Evolutionary conservation across 2,888 invertebrate species (phyloP).

Genomic region (Oegoconia quadripuncta): DNA sequence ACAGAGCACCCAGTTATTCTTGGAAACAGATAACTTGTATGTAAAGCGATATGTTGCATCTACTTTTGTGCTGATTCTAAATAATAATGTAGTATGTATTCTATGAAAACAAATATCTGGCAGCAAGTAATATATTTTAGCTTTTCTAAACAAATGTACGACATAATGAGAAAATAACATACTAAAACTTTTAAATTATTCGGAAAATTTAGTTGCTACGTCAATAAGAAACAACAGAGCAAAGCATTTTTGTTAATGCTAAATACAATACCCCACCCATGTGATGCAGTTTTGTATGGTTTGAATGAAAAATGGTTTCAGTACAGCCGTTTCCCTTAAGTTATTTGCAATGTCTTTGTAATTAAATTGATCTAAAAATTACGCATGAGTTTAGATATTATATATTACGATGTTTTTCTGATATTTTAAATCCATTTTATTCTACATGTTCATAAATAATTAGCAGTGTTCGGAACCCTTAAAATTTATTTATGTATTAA

Average conservation of each 20-base stretch:
- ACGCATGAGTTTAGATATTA: neutral
- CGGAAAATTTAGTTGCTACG: slow-evolving; percentile 8
- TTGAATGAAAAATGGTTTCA: neutral
- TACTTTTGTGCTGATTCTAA: slow-evolving; percentile 50
- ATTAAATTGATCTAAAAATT: neutral
- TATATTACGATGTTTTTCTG: neutral
- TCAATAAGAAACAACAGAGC: neutral
- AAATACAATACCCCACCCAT: neutral
- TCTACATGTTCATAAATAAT: neutral
- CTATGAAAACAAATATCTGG: slow-evolving; percentile 42
- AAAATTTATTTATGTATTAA: no score
- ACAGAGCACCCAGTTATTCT: no score
- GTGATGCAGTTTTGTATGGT: no score
- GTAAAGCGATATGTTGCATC: slow-evolving; percentile 46
- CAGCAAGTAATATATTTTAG: slow-evolving; percentile 44
- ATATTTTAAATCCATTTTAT: slow-evolving; percentile 28
- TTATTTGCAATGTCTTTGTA: neutral
- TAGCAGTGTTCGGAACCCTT: neutral
- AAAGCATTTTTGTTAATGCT: slow-evolving; percentile 3
- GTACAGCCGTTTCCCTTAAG: neutral
- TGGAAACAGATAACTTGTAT: slow-evolving; percentile 44
- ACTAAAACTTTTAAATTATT: neutral
- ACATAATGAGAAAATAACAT: neutral
- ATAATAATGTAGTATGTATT: slow-evolving; percentile 7
- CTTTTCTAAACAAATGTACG: neutral